Percentiles rank a stretch among this genome's conserved stretches.
Conservation (phyloP, 1,140 invertebrate genomes). For the Papilio xuthus region DNA sequence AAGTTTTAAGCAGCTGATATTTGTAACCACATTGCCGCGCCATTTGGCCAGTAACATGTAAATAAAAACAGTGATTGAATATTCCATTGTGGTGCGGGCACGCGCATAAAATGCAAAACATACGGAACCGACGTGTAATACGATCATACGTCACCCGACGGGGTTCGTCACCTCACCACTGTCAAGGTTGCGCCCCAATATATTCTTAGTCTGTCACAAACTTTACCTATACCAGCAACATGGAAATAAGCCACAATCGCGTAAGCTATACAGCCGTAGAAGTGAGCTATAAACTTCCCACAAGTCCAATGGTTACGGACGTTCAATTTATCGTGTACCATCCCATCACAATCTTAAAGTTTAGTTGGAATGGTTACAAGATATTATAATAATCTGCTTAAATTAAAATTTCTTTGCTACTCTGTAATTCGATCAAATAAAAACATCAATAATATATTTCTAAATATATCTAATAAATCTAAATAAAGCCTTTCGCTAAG, state of each 20-base stretch:
- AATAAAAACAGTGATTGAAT: slow-evolving; percentile 9
- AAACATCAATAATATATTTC: no score
- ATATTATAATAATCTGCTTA: background rate
- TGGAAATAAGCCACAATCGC: background rate
- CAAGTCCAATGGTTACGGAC: no score
- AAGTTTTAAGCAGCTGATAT: background rate
- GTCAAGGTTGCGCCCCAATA: background rate
- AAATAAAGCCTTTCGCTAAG: no score
- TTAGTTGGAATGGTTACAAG: no score
- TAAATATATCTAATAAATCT: no score
- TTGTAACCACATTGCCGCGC: background rate
- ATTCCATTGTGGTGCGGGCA: background rate
- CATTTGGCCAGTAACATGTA: background rate
- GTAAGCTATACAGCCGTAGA: no score
- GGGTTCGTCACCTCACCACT: background rate
- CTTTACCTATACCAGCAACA: background rate
- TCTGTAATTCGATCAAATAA: background rate
- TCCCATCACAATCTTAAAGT: no score
- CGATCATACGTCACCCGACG: background rate
- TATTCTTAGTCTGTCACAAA: background rate
- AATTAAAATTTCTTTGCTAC: background rate
- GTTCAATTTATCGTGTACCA: no score
- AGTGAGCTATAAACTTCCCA: no score
- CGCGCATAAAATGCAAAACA: background rate
- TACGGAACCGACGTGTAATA: background rate